Conservation (phyloP, 2,797 vertebrate species). For the Sebastes minor region DNA sequence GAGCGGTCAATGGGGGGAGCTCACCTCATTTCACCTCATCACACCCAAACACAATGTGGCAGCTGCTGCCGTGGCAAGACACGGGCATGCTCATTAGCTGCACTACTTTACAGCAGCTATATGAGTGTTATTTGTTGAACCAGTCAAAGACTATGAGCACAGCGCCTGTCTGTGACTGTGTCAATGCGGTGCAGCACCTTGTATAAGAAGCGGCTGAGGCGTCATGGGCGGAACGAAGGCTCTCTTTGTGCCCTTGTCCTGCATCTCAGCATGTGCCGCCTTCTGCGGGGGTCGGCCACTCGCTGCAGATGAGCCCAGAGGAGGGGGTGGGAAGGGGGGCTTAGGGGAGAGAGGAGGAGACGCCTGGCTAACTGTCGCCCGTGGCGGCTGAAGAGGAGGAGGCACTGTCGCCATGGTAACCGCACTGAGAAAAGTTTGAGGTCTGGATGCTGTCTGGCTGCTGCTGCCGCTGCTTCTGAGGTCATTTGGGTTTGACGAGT, state of each 20-base stretch:
- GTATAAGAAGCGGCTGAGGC: constrained; percentile 75
- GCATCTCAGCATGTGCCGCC: constrained; percentile 54
- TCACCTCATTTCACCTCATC: constrained; percentile 74
- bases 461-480: constrained; percentile 34
- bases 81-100: constrained; percentile 45
- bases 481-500: constrained; percentile 62
- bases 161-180: constrained; percentile 27
- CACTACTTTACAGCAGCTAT: constrained; percentile 29
- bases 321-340: constrained; percentile 52
- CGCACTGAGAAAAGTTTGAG: constrained; percentile 69
- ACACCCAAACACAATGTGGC: constrained; percentile 65
- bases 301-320: constrained; percentile 62
- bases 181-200: constrained; percentile 72
- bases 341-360: constrained; percentile 48
- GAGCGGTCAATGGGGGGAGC: constrained; percentile 52
- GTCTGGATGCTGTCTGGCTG: constrained; percentile 67
- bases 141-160: constrained; percentile 6
- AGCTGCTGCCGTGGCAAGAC: constrained; percentile 55
- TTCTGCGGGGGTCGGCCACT: constrained; percentile 61
- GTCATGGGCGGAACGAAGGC: constrained; percentile 77
- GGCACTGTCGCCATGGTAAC: constrained; percentile 74
- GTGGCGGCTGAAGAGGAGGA: constrained; percentile 59
- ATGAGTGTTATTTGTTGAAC: constrained; percentile 29
- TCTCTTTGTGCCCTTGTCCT: constrained; percentile 77
- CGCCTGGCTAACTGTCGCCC: constrained; percentile 57